A percentile compares a stretch with the other conserved stretches of the same genome.
phyloP scores from a whole-genome alignment of 1,140 invertebrate species.

The Drosophila sturtevanti region DNA sequence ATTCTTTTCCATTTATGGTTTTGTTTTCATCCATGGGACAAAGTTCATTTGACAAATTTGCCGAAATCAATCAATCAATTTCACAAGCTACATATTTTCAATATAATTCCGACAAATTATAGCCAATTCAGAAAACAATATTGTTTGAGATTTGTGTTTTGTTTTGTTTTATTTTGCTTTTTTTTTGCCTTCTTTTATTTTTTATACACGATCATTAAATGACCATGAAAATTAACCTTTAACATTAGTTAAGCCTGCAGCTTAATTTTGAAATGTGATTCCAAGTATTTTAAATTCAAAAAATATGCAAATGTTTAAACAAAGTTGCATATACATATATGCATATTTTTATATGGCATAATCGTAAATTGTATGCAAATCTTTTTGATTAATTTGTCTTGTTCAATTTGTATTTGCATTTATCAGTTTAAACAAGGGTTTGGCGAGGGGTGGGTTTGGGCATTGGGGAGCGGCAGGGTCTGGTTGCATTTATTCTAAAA shows the following conservation, averaged over 20 bases:
- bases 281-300: not conserved
- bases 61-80: slow-evolving; percentile 29
- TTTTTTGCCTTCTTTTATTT: not conserved
- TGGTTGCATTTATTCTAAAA: slow-evolving; percentile 2
- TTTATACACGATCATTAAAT: slow-evolving; percentile 8
- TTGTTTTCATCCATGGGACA: not conserved
- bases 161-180: no score
- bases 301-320: slow-evolving; percentile 2
- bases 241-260: not conserved
- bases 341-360: slow-evolving; percentile 14
- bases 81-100: slow-evolving; percentile 7
- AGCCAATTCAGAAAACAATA: slow-evolving; percentile 16
- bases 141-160: not conserved
- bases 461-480: no score
- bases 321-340: not conserved
- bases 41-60: slow-evolving; percentile 30
- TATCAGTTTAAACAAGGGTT: not conserved
- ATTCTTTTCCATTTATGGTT: not conserved
- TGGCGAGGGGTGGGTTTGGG: not conserved
- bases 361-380: slow-evolving; percentile 52
- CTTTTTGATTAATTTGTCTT: slow-evolving; percentile 29
- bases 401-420: slow-evolving; percentile 25
- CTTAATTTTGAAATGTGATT: slow-evolving; percentile 28
- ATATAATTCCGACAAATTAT: slow-evolving; percentile 34
- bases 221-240: slow-evolving; percentile 46